These are phyloP conservation scores for Drosophila nebulosa DNA, from an alignment of 1,140 invertebrate species.

Conservation along the genomic window DNA sequence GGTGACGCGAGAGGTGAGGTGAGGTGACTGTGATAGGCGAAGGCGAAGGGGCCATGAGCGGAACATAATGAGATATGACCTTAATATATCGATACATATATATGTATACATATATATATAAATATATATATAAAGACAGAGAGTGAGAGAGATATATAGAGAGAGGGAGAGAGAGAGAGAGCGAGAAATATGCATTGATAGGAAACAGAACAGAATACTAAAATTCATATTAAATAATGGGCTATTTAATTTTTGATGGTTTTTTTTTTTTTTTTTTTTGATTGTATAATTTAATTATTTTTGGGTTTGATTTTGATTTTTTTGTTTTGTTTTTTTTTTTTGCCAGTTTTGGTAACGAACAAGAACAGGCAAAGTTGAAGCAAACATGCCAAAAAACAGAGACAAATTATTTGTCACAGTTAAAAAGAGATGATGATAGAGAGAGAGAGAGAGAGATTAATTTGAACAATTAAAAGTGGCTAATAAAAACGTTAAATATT, in stretches of 20 bases:
- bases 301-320: conserved; percentile 23
- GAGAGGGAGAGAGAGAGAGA: not conserved
- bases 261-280: conserved; percentile 34
- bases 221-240: conserved; percentile 51
- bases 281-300: too few relatives aligned
- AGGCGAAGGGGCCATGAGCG: conserved; percentile 2
- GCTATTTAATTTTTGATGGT: conserved; percentile 59
- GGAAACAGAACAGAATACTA: conserved; percentile 34
- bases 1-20: not conserved
- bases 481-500: conserved; percentile 49
- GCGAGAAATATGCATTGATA: not conserved
- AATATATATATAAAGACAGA: not conserved
- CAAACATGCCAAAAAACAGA: conserved; percentile 76
- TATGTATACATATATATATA: not conserved
- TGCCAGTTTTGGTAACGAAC: conserved; percentile 48
- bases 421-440: conserved; percentile 1
- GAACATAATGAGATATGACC: conserved; percentile 43
- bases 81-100: conserved; percentile 20
- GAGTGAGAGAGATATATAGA: not conserved
- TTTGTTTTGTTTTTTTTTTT: not conserved
- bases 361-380: conserved; percentile 71
- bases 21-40: conserved; percentile 24
- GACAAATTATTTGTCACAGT: conserved; percentile 39
- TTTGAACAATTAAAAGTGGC: conserved; percentile 60
- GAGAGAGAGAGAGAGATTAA: too few relatives aligned